Evolutionary conservation across 2,888 invertebrate genomes (phyloP).

Genomic region (Coenonympha arcania): DNA sequence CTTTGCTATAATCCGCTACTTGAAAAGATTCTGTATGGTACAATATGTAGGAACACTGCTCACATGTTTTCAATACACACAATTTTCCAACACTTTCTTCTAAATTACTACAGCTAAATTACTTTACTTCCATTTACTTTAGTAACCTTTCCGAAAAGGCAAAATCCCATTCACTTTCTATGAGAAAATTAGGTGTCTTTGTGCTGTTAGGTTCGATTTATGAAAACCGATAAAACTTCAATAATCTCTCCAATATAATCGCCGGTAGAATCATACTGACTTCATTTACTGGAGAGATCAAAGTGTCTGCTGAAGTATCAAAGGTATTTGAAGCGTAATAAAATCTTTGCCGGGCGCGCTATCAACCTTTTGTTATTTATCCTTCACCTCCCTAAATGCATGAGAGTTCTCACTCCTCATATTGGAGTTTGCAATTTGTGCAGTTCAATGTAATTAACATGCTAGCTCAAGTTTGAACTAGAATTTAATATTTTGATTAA

Average conservation of each 20-base stretch:
- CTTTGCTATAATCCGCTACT: too few relatives aligned
- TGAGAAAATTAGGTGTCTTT: too few relatives aligned
- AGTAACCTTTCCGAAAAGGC: too few relatives aligned
- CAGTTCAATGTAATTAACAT: constrained; percentile 2
- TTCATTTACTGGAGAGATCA: constrained; percentile 23
- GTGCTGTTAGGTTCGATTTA: background rate
- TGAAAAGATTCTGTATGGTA: too few relatives aligned
- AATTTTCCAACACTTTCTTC: too few relatives aligned
- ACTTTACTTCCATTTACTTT: too few relatives aligned
- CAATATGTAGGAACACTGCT: too few relatives aligned
- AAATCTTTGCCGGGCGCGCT: background rate
- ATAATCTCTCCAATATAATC: constrained; percentile 20
- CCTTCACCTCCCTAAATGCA: constrained; percentile 5
- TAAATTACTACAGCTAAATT: too few relatives aligned
- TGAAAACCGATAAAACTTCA: constrained; percentile 3
- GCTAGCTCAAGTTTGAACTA: constrained; percentile 6
- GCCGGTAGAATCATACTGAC: constrained; percentile 14
- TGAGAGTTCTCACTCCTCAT: constrained; percentile 6
- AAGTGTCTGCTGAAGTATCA: constrained; percentile 8
- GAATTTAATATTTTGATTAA: background rate
- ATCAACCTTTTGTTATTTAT: constrained; percentile 6
- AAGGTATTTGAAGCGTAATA: constrained; percentile 10
- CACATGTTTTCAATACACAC: too few relatives aligned
- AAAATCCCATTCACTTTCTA: too few relatives aligned
- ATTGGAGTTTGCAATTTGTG: constrained; percentile 1